Base-by-base conservation (phyloP, 2,113 vertebrate genomes). In the Empidonax alnorum region DNA sequence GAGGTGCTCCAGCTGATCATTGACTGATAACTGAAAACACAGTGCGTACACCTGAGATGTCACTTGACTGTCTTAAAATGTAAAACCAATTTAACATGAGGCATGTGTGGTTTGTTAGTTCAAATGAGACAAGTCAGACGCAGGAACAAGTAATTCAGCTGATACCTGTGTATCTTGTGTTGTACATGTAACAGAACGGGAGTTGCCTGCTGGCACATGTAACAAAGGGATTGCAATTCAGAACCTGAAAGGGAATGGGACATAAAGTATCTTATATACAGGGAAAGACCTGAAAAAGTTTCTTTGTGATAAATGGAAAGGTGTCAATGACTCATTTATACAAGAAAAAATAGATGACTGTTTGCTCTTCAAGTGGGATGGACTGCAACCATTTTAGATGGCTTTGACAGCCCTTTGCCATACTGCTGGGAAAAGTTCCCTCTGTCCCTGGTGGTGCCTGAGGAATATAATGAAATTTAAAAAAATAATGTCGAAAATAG, bases 241-340 rank as follows among this genome's bases (percentile, higher is more conserved):
- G 58, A 83, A 37, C 16, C 37, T 72, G 49, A 88, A 86, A 89
- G 20, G 0, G 1, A 69, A 23, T 10, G 22, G 49, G n/a, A 44
- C 2, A 0, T 33, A 63, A 6, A 58, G 14, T 58, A 30, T 53
- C 15, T 74, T 58, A 0, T 35, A 3, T 56, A 9, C 12, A 50
- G 31, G 33, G 12, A 31, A 79, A 55, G 12, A 68, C 1, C 3
- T 42, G 24, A 73, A n/a, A 13, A 49, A 65, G 10, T 10, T 15
- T 44, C 71, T 72, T 52, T 87, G 35, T 56, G 41, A 47, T 11
- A 49, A 9, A 24, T 73, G 22, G 44, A 61, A 65, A 73, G 16
- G 14, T 9, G 4, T 53, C 50, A n/a, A 7, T 66, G 22, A 42
- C 20, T 89, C 24, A 41, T 63, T 69, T 86, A 23, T 65, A 4